phyloP scores from a whole-genome alignment of 2,797 vertebrate genomes.

The Chaenodraco wilsoni region DNA sequence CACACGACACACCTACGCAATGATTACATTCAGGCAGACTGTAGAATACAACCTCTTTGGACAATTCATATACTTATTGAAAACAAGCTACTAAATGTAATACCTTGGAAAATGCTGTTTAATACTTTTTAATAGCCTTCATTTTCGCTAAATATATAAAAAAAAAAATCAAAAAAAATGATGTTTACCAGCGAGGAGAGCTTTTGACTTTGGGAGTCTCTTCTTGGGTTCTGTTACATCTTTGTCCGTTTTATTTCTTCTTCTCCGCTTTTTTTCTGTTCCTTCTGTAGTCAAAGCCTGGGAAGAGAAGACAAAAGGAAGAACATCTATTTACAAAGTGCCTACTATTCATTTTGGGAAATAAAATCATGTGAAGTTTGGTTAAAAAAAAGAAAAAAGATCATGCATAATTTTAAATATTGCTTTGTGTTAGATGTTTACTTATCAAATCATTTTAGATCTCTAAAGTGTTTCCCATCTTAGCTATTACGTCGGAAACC shows the following conservation, averaged over 20 bases:
- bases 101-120: too few species aligned
- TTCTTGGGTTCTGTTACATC: conserved; percentile 56
- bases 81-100: too few species aligned
- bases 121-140: too few species aligned
- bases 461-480: not conserved
- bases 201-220: conserved; percentile 49
- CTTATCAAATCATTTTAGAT: rapidly evolving
- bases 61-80: too few species aligned
- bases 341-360: not conserved
- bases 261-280: conserved; percentile 49
- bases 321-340: not conserved
- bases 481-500: not conserved
- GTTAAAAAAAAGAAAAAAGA: too few species aligned
- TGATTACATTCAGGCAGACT: too few species aligned
- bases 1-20: too few species aligned
- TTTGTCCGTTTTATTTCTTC: conserved; percentile 57
- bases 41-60: too few species aligned
- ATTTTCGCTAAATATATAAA: too few species aligned
- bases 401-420: not conserved
- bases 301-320: not conserved
- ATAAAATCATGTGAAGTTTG: too few species aligned
- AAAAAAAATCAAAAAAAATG: rapidly evolving
- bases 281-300: conserved; percentile 51
- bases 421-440: not conserved
- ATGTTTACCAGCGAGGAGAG: conserved; percentile 62